Evolutionary conservation across 2,113 vertebrate genomes (phyloP).

Genomic region (Chaenocephalus aceratus): DNA sequence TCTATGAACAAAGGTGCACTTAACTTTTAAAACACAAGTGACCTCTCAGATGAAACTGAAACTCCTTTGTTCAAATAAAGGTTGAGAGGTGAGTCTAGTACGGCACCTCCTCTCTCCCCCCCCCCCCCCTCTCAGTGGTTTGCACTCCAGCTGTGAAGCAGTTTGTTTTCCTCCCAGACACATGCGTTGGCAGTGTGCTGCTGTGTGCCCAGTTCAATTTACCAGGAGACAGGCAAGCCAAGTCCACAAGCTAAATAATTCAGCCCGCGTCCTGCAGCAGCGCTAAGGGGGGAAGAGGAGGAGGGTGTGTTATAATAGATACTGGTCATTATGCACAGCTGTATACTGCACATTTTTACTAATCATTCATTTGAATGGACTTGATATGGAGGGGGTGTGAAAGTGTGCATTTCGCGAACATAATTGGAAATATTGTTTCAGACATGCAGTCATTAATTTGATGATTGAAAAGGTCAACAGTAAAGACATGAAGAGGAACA

Average conservation of each 20-base stretch:
- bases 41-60: not conserved
- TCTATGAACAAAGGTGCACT: not conserved
- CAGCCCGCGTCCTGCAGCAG: slow-evolving; percentile 53
- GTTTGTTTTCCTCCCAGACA: slow-evolving; percentile 42
- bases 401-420: not conserved
- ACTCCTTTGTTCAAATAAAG: not conserved
- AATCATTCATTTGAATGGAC: slow-evolving; percentile 8
- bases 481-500: not conserved
- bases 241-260: slow-evolving; percentile 77
- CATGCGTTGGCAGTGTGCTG: slow-evolving; percentile 20
- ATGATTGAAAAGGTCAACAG: not conserved
- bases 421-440: not conserved
- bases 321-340: slow-evolving; percentile 14
- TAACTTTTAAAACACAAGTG: not conserved
- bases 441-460: not conserved
- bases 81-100: not conserved
- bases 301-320: slow-evolving; percentile 14
- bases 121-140: not conserved
- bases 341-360: not conserved
- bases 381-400: not conserved
- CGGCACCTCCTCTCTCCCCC: not conserved
- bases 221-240: slow-evolving; percentile 40
- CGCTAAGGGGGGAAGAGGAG: slow-evolving; percentile 12
- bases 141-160: slow-evolving; percentile 25
- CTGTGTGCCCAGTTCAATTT: slow-evolving; percentile 52